A percentile compares a stretch with the other conserved stretches of the same genome.
Evolutionary conservation across 37 sponge, comb jelly and placozoan species (phyloP).

Genomic region (Diacarnus erythraeanus): DNA sequence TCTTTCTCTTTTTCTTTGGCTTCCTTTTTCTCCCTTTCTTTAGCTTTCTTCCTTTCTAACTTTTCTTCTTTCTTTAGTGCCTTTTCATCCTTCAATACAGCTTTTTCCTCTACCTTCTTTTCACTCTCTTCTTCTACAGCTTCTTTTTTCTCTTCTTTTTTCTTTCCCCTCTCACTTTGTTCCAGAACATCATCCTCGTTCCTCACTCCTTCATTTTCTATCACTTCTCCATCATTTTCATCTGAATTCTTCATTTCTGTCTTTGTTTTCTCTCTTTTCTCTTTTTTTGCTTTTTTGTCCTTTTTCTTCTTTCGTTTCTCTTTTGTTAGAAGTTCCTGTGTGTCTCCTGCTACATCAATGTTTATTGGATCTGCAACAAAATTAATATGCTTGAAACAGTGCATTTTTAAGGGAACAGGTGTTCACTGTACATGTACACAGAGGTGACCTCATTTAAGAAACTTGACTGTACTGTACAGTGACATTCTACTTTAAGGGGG

Average conservation of each 20-base stretch:
- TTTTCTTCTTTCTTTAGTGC: background rate
- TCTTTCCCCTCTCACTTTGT: background rate
- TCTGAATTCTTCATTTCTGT: background rate
- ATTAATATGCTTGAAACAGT: background rate
- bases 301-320: conserved; percentile 13
- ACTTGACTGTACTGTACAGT: too few species aligned
- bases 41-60: background rate
- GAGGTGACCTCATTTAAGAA: too few species aligned
- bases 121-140: background rate
- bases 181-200: background rate
- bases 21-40: background rate
- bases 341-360: background rate
- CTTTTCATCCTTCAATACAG: background rate
- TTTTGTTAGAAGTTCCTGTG: background rate
- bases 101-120: background rate
- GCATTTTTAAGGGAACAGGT: background rate
- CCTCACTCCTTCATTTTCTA: background rate
- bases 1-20: background rate
- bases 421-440: background rate
- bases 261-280: background rate
- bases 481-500: too few species aligned
- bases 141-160: background rate
- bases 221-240: background rate
- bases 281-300: background rate
- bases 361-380: background rate